Evolutionary conservation across 2,113 vertebrate genomes (phyloP), one percentile per base, ranked within the genome.

Genomic region (Toxotes jaculatrix): DNA sequence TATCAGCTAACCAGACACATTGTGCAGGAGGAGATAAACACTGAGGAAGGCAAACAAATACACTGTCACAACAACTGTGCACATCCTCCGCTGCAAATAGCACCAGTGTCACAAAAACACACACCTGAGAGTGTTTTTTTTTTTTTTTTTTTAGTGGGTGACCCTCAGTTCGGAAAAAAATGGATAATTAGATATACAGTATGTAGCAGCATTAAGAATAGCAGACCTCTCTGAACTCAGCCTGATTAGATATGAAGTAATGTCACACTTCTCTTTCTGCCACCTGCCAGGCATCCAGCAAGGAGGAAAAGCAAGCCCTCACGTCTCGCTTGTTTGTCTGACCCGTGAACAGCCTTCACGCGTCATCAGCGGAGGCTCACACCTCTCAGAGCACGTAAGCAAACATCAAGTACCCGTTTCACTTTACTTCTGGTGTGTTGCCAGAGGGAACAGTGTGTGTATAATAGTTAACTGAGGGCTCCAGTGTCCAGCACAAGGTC

Each of bases 341-440:
- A 43, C 21, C 66, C 23, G 74, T 45, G 43, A 53, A 38, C 36
- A 47, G 7, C 62, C 34, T 40, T 77, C 51, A 68, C 47, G 61
- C 83, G 36, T 82, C 90, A 83, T 65, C 80, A 51, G 79, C 82
- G 12, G 57, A 43, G 38, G 12, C 47, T 53, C 42, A 79, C 79
- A 47, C 78, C 84, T 74, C 16, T 1, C 9, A 2, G 14, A 66
- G 84, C 88, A 90, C 71, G 67, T 74, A 77, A 8, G 83, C 86
- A 93, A 92, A 93, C 87, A 91, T 21, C 4, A 9, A 38, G 66
- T 49, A 14, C 1, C 49, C 9, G 13, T n/a, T 64, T 74, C 51
- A 75, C 60, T 63, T 55, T 23, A 60, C 64, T 36, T 45, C 70
- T 53, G 69, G 45, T 9, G 47, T 11, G 79, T 36, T 21, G 64